These are phyloP conservation scores for Sylvilagus floridanus DNA, from an alignment of 2,797 vertebrate species.

Conservation along the genomic window DNA sequence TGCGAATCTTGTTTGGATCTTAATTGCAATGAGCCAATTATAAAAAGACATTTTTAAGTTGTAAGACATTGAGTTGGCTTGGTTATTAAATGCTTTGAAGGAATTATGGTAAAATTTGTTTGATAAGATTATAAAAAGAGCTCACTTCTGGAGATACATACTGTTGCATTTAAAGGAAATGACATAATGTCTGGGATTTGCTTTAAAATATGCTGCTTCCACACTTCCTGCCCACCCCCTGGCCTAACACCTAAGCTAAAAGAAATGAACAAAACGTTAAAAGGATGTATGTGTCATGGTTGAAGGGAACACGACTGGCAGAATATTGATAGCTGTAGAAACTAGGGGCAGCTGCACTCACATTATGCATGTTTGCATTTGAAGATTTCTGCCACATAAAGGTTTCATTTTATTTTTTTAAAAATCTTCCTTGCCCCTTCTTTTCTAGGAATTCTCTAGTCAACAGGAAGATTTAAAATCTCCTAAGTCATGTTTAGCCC, in stretches of 20 bases:
- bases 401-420: neutral
- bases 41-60: slow-evolving; percentile 1
- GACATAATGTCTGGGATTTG: neutral
- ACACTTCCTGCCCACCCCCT: no score
- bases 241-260: neutral
- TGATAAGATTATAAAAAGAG: slow-evolving; percentile 11
- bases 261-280: neutral
- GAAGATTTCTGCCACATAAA: neutral
- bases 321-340: neutral
- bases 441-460: neutral
- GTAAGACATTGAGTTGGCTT: neutral
- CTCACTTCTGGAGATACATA: slow-evolving; percentile 13
- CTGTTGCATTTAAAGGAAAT: neutral
- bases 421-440: neutral
- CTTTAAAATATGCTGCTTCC: neutral
- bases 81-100: slow-evolving; percentile 11
- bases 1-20: no score
- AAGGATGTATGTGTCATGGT: no score
- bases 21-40: neutral
- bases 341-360: neutral
- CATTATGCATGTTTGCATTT: neutral
- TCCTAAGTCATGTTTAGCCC: neutral
- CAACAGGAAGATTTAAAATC: neutral
- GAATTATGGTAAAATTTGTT: slow-evolving; percentile 18
- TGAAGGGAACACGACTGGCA: neutral